These are phyloP conservation scores for Gallinago solitaria DNA, from an alignment of 2,797 vertebrate genomes.

Conservation along the genomic window DNA sequence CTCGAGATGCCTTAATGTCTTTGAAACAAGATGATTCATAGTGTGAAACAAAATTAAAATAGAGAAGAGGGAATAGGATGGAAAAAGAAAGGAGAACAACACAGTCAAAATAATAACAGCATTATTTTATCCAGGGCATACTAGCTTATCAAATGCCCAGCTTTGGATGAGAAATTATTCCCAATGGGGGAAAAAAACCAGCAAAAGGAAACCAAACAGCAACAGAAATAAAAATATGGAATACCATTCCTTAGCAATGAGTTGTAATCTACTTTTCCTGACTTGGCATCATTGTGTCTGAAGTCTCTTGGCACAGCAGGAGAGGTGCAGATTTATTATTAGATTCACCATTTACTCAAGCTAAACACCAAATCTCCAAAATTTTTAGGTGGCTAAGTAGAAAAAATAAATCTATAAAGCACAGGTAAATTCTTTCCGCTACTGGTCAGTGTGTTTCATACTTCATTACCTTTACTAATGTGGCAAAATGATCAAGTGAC, in stretches of 20 bases:
- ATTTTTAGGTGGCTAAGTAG: neutral
- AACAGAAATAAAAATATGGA: neutral
- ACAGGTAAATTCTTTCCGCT: neutral
- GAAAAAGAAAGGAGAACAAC: neutral
- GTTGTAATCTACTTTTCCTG: neutral
- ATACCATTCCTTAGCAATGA: neutral
- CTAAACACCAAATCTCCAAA: neutral
- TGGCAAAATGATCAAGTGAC: neutral
- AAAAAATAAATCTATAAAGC: neutral
- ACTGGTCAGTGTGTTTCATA: neutral
- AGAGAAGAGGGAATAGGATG: neutral
- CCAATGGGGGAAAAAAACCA: neutral
- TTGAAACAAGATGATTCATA: neutral
- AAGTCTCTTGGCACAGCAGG: neutral
- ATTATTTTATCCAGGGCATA: neutral
- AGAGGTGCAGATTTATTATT: neutral
- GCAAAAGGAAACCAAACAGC: neutral
- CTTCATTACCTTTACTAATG: neutral
- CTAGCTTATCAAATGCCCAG: neutral
- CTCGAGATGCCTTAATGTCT: neutral
- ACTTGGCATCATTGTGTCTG: rapidly evolving
- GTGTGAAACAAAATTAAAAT: neutral
- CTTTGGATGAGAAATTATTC: neutral
- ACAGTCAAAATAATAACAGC: neutral
- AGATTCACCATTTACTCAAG: neutral